These are phyloP conservation scores for Dendrocincla tyrannina DNA, from an alignment of 2,797 vertebrate genomes.

Conservation along the genomic window DNA sequence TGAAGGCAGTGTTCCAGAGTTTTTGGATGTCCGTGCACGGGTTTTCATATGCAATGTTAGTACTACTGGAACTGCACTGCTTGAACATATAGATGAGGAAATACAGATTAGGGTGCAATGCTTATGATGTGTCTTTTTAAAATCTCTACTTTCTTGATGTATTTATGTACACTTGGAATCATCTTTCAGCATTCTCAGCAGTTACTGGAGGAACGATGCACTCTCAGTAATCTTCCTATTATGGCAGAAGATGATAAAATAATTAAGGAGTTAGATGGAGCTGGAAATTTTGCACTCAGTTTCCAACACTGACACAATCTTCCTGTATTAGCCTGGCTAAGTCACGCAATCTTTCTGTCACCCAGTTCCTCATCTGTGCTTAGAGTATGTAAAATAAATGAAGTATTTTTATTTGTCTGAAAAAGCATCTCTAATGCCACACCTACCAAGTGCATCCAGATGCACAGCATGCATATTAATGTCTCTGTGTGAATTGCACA, in stretches of 20 bases:
- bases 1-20: background rate
- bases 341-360: background rate
- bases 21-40: background rate
- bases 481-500: background rate
- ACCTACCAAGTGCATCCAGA: background rate
- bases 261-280: background rate
- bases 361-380: slow-evolving; percentile 30
- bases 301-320: slow-evolving; percentile 13
- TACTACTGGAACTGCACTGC: background rate
- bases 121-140: background rate
- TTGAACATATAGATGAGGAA: background rate
- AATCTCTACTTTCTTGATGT: background rate
- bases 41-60: background rate
- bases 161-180: background rate
- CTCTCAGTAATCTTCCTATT: background rate
- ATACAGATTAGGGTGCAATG: background rate
- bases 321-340: background rate
- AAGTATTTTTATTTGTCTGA: background rate
- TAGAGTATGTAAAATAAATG: background rate
- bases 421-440: background rate
- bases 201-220: background rate
- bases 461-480: background rate
- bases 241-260: background rate
- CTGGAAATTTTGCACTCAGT: background rate
- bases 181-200: background rate